A percentile compares a stretch with the other conserved stretches of the same genome.
phyloP scores from a whole-genome alignment of 2,797 vertebrate species.

The Oophaga sylvatica region DNA sequence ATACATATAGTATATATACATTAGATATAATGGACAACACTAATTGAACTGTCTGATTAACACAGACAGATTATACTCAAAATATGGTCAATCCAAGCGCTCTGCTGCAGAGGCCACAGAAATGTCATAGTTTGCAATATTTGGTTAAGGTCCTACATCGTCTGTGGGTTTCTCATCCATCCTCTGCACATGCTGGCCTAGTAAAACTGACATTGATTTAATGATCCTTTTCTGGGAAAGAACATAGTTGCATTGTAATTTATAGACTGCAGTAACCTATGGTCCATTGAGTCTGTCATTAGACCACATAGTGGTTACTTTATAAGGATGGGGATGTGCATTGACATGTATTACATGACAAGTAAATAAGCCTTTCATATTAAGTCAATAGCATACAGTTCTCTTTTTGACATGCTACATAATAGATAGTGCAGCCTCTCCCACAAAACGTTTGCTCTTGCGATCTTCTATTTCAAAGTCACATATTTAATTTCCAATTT shows the following conservation, averaged over 20 bases:
- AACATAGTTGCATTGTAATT: conserved; percentile 58
- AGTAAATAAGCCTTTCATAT: conserved; percentile 57
- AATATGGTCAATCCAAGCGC: conserved; percentile 7
- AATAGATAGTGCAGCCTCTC: conserved; percentile 29
- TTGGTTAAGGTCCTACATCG: conserved; percentile 35
- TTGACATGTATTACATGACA: conserved; percentile 59
- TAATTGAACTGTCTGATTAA: neutral
- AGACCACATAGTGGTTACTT: conserved; percentile 48
- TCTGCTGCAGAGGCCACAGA: neutral
- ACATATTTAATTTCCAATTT: conserved; percentile 26
- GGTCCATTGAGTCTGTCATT: conserved; percentile 59
- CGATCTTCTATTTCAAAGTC: conserved; percentile 39
- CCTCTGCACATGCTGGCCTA: conserved; percentile 54
- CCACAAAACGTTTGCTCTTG: neutral
- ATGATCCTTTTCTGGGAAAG: conserved; percentile 61
- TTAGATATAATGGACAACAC: neutral
- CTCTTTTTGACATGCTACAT: conserved; percentile 35
- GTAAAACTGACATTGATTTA: conserved; percentile 61
- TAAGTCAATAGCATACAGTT: conserved; percentile 38
- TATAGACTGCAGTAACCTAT: conserved; percentile 61
- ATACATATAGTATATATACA: too few species aligned
- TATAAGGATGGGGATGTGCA: conserved; percentile 53
- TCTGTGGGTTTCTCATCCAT: conserved; percentile 46
- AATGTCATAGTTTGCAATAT: conserved; percentile 49
- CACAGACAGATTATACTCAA: conserved; percentile 1